Percentiles rank a stretch among this genome's conserved stretches.
Evolutionary conservation across 1,140 invertebrate genomes (phyloP).

Genomic region (Argopecten irradians): DNA sequence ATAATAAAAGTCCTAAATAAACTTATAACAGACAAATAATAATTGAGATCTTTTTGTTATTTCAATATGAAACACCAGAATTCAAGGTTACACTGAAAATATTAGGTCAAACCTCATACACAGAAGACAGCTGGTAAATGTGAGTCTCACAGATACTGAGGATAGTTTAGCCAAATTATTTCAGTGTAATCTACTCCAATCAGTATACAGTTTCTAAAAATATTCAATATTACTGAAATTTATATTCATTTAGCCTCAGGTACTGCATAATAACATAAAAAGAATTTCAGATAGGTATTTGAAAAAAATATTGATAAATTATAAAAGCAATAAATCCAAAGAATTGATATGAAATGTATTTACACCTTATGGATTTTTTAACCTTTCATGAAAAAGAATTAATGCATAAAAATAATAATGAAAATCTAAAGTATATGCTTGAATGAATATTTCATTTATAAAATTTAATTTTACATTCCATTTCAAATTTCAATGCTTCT

Average conservation of each 20-base stretch:
- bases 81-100: no score
- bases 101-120: no score
- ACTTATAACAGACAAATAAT: no score
- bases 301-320: neutral
- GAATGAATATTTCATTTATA: neutral
- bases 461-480: slow-evolving; percentile 18
- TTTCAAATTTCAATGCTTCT: slow-evolving; percentile 22
- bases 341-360: neutral
- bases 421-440: slow-evolving; percentile 6
- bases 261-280: neutral
- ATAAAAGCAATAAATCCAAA: neutral
- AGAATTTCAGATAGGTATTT: neutral
- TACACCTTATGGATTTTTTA: neutral
- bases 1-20: no score
- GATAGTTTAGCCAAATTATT: neutral
- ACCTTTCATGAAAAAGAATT: neutral
- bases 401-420: slow-evolving; percentile 13
- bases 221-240: slow-evolving; percentile 3
- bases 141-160: no score
- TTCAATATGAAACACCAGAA: no score
- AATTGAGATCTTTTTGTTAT: no score
- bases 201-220: slow-evolving; percentile 18
- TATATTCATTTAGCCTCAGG: neutral
- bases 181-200: neutral
- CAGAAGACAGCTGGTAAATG: no score